Base-by-base conservation (phyloP, 2,113 vertebrate species). In the Rhadina sibilatrix region DNA sequence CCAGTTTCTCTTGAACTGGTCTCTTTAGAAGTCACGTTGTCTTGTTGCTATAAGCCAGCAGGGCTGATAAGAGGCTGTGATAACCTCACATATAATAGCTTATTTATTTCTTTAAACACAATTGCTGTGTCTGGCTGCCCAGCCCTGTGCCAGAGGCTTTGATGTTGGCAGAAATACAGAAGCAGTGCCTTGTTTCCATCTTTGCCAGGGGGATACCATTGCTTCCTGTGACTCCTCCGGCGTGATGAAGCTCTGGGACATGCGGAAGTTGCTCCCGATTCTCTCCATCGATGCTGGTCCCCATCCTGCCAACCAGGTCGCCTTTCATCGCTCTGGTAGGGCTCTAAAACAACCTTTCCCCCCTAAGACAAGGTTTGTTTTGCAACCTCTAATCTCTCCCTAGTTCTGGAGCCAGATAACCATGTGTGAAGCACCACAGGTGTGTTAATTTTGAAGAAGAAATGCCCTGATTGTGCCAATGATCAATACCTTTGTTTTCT, bases 141-240 rank as follows among this genome's bases (percentile, higher is more conserved):
- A 69, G 46, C 46, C 23, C 22, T 9, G 23, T 50, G 5, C n/a
- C 31, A 24, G 23, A 9, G 10, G 23, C n/a, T 46, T 15, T 75
- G 78, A 31, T 74, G 71, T 20, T 63, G 87, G 63, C 70, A 66
- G 6, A 20, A 28, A n/a, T 6, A 25, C 25, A 28, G 15, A 53
- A 70, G n/a, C 46, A 38, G 10, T 37, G 25, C 49, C 50, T 60
- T 68, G 90, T 91, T 46, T 88, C 47, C 56, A 37, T 10, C 60
- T 10, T 66, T 86, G 79, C 10, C 95, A 98, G 97, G 98, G 98
- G 20, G 96, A 98, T 37, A 83, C 66, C 2, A 80, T 98, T 69
- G 99, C 98, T 40, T 99, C 99, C 80, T 99, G 98, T 17, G 98
- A 99, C 96, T 95, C 97, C 31, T 96, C 95, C 0, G 98, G 98